Evolutionary conservation across 2,888 invertebrate species (phyloP).

Genomic region (Chloroclystis v-ata): DNA sequence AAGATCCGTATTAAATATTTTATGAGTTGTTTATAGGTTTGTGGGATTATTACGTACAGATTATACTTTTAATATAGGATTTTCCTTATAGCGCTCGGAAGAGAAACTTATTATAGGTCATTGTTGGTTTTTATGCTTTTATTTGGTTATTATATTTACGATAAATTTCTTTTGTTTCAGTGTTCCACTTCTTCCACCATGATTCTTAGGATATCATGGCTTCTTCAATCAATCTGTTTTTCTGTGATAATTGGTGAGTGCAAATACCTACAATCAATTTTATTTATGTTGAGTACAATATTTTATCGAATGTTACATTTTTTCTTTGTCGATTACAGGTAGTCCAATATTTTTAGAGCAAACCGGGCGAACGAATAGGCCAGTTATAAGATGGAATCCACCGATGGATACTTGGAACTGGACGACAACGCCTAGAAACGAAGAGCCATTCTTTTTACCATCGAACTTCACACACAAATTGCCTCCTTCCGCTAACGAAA

Average conservation of each 20-base stretch:
- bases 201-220: slow-evolving; percentile 70
- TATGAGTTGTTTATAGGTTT: slow-evolving; percentile 15
- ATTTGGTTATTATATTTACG: neutral
- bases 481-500: slow-evolving; percentile 72
- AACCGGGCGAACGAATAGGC: slow-evolving; percentile 49
- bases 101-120: slow-evolving; percentile 4
- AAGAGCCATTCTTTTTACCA: slow-evolving; percentile 65
- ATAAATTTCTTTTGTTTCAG: slow-evolving; percentile 49
- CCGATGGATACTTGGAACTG: slow-evolving; percentile 72
- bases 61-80: slow-evolving; percentile 5
- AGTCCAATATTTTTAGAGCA: slow-evolving; percentile 67
- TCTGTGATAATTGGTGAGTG: no score
- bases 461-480: slow-evolving; percentile 70
- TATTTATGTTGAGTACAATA: no score
- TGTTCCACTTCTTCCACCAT: slow-evolving; percentile 51
- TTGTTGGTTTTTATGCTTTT: neutral
- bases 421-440: slow-evolving; percentile 56
- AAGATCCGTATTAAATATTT: slow-evolving; percentile 12
- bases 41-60: slow-evolving; percentile 6
- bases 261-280: no score
- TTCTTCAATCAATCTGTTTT: slow-evolving; percentile 35
- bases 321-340: no score
- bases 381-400: slow-evolving; percentile 70
- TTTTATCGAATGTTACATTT: no score
- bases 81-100: slow-evolving; percentile 1